Conservation (phyloP, 2,797 vertebrate genomes). For the Malacoraja senta region DNA sequence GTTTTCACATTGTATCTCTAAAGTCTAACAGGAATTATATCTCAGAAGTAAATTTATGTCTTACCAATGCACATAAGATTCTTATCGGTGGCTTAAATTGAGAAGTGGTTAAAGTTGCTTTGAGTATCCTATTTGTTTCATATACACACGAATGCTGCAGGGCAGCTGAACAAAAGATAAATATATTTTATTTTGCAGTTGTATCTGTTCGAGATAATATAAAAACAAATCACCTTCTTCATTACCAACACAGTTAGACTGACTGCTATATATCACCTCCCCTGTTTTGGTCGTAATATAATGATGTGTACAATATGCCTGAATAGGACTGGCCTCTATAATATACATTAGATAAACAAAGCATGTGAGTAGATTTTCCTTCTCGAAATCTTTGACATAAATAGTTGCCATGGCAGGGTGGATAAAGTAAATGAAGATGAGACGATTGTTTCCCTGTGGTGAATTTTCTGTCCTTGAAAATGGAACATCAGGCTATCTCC, state of each 20-base stretch:
- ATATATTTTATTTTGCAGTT: conserved; percentile 22
- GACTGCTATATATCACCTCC: conserved; percentile 3
- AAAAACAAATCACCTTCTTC: conserved; percentile 23
- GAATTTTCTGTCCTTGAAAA: background rate
- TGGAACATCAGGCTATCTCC: background rate
- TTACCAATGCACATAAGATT: background rate
- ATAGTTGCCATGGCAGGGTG: background rate
- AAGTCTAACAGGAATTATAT: background rate
- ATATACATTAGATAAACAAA: background rate
- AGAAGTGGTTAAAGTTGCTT: background rate
- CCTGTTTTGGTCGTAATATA: background rate
- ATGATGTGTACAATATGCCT: background rate
- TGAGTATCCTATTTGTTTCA: conserved; percentile 13
- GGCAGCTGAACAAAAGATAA: background rate
- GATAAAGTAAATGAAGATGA: background rate
- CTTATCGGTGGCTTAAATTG: background rate
- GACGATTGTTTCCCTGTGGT: background rate
- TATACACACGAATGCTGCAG: background rate
- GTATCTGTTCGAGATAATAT: conserved; percentile 16
- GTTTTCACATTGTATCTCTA: no score
- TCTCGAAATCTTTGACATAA: background rate
- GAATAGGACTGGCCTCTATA: background rate
- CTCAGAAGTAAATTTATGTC: background rate
- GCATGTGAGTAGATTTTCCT: background rate
- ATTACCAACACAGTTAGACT: background rate